phyloP scores from a whole-genome alignment of 2,113 vertebrate species.

The Antechinus flavipes region DNA sequence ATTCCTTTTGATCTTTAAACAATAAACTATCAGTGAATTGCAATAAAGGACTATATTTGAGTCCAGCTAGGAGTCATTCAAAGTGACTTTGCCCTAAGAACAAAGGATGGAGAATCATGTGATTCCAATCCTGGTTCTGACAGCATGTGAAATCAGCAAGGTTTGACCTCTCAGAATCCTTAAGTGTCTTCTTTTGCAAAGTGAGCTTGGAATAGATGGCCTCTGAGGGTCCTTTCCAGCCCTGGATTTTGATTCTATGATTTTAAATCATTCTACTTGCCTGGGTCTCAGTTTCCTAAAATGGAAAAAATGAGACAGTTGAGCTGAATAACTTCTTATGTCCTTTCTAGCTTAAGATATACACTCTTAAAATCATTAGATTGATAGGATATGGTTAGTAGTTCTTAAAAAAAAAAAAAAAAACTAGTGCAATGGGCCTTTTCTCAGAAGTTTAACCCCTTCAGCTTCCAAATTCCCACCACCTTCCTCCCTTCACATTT shows the following conservation, averaged over 20 bases:
- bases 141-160: background rate
- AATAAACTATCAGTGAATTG: no score
- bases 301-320: background rate
- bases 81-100: no score
- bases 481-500: background rate
- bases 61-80: no score
- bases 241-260: background rate
- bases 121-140: background rate
- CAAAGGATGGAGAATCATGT: no score
- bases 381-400: background rate
- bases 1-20: no score
- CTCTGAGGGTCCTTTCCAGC: background rate
- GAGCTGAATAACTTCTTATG: background rate
- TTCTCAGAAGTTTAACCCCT: background rate
- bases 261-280: background rate
- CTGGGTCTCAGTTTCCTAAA: background rate
- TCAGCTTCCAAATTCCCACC: background rate
- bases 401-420: background rate
- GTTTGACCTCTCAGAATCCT: background rate
- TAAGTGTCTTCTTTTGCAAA: background rate
- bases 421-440: background rate
- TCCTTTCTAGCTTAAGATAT: background rate
- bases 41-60: no score
- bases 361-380: background rate
- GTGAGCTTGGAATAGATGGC: no score